phyloP scores from a whole-genome alignment of 2,797 vertebrate genomes.

The Glyptemys insculpta region DNA sequence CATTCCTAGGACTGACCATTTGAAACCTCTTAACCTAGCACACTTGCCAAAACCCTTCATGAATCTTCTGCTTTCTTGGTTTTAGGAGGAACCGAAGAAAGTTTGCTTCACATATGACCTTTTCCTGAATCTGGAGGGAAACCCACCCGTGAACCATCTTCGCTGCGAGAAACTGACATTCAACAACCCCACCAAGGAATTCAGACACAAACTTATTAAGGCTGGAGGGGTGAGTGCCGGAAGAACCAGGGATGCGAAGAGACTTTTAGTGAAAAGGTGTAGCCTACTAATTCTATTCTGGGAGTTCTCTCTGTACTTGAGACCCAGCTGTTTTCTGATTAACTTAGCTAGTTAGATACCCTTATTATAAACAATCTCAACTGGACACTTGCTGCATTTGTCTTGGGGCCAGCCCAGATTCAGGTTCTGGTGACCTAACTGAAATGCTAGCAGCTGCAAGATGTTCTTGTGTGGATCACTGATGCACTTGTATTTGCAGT shows the following conservation, averaged over 20 bases:
- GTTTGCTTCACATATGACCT: constrained; percentile 98
- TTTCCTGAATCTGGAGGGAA: constrained; percentile 97
- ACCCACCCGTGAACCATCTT: constrained; percentile 97
- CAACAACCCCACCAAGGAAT: constrained; percentile 98
- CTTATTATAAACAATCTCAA: not conserved
- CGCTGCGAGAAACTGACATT: constrained; percentile 99
- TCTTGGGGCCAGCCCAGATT: not conserved
- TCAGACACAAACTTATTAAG: constrained; percentile 95
- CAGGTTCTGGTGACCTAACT: not conserved
- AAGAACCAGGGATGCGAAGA: not conserved
- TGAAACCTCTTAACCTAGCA: not conserved
- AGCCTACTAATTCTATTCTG: rapidly evolving
- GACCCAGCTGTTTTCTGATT: not conserved
- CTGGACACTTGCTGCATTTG: not conserved
- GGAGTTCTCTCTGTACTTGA: not conserved
- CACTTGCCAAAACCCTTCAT: constrained; percentile 13
- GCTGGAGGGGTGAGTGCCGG: constrained; percentile 94
- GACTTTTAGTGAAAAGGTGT: not conserved
- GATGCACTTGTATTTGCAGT: not conserved
- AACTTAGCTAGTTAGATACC: not conserved
- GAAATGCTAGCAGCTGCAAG: not conserved
- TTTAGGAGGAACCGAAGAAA: constrained; percentile 96
- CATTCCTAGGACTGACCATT: constrained; percentile 31
- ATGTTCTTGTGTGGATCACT: not conserved
- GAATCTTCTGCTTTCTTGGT: constrained; percentile 35